A percentile compares a stretch with the other conserved stretches of the same genome.
Conservation (phyloP, 2,888 invertebrate genomes). For the Parapristionchus giblindavisi region DNA sequence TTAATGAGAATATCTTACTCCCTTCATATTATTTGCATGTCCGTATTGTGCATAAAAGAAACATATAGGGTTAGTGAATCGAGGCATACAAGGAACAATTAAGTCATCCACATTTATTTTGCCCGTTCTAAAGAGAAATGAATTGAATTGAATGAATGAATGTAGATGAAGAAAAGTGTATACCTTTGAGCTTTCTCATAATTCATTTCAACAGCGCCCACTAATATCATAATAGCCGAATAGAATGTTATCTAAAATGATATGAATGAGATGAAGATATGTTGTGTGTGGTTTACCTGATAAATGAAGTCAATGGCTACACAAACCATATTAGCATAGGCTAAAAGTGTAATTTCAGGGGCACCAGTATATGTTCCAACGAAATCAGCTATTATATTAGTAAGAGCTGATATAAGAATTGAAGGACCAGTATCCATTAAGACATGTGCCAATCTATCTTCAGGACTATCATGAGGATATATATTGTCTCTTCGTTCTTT, state of each 20-base stretch:
- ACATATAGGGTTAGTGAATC: slow-evolving; percentile 32
- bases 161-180: no score
- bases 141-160: neutral
- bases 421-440: slow-evolving; percentile 65
- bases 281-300: slow-evolving; percentile 48
- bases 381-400: slow-evolving; percentile 65
- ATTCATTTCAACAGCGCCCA: slow-evolving; percentile 61
- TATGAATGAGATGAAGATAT: slow-evolving; percentile 10
- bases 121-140: neutral
- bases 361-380: slow-evolving; percentile 64
- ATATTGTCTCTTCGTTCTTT: slow-evolving; percentile 49
- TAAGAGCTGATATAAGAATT: slow-evolving; percentile 64
- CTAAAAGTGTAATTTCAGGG: slow-evolving; percentile 65
- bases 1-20: neutral
- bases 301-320: slow-evolving; percentile 62
- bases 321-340: slow-evolving; percentile 62
- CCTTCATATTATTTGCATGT: slow-evolving; percentile 15
- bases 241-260: slow-evolving; percentile 63
- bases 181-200: slow-evolving; percentile 42
- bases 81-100: slow-evolving; percentile 17
- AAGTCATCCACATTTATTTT: slow-evolving; percentile 19
- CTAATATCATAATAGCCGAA: slow-evolving; percentile 62
- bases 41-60: slow-evolving; percentile 29
- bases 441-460: slow-evolving; percentile 53
- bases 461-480: slow-evolving; percentile 51